Evolutionary conservation across 2,888 invertebrate species (phyloP), one percentile per base, ranked within the genome.

Genomic region (Hecatera dysodea): DNA sequence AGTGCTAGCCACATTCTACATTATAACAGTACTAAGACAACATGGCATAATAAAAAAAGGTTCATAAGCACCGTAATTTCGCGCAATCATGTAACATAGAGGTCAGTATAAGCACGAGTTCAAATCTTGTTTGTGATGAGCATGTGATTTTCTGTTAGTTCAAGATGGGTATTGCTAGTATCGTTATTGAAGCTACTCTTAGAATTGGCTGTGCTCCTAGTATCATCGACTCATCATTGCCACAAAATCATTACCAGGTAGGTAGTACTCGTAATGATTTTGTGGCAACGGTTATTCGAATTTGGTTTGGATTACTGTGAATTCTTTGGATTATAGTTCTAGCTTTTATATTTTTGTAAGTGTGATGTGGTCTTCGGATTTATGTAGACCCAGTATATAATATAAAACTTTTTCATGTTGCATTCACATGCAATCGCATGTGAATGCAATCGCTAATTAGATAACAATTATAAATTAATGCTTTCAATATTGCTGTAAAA

Each of bases 1-100:
- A 86, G 72, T 75, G 63, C 63, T 48, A 81, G 80, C 77, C 66
- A 75, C 64, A 78, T 74, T 73, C 56, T 86, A 87, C 86, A 77
- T 71, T 72, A 65, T 85, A 88, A 88, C 89, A 76, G 87, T 87
- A 84, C 55, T 64, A 50, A 67, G 63, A 77, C 44, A 63, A 63
- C 50, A 68, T 60, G 33, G 24, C 50, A 60, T 74, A 62, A 69
- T 84, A 84, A 83, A 84, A 83, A 84, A 61, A n/a, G 56, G 17
- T 17, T 73, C 62, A 29, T 72, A 75, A 75, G 72, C 78, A 86
- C 86, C 81, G 86, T 80, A 83, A 84, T 81, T 85, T 86, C 56
- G 75, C 78, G 70, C 77, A 78, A 80, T 78, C 71, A 83, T 77
- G 78, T 78, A 82, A 78, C 78, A 75, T 72, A 77, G 81, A 82